Evolutionary conservation across 2,888 invertebrate genomes (phyloP), one percentile per base, ranked within the genome.

Genomic region (Caenorhabditis japonica): DNA sequence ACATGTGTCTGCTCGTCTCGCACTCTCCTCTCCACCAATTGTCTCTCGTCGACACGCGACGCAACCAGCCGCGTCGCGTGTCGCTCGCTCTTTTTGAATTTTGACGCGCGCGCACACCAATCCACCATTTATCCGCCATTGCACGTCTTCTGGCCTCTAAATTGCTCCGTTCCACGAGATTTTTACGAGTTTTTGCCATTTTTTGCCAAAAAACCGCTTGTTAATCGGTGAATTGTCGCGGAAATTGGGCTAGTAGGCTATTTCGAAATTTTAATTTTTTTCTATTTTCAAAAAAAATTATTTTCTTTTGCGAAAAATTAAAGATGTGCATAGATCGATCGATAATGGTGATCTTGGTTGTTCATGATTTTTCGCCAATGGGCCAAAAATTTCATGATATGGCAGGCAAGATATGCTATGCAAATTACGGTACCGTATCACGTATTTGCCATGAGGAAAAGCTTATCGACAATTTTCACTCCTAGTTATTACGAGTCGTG

Each of bases 31-130:
- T 2, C 23, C 30, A 3, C 27, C 1, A 19, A 33, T 15, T n/a
- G 46, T 47, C 47, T 55, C 49, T 64, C 46, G 33, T 19, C 43
- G 17, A 47, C 47, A n/a, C 58, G 39, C 64, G 47, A 33, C 55
- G 46, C 64, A 23, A 23, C 21, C 64, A 5, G 38, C 1, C 23
- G 64, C 64, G 64, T 55, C 55, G 55, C 64, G 64, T 15, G 49
- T 49, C 49, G 21, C 13, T 33, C n/a, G n/a, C n/a, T 27, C 19
- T 44, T 56, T 61, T 61, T 61, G 36, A 61, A 61, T 34, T n/a
- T 27, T 33, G 5, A 36, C 15, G 8, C 60, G 52, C 52, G 43
- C 52, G 25, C 58, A 15, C 13, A 23, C 53, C 4, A 7, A 19
- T 13, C n/a, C 21, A 25, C 38, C n/a, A 61, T 34, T n/a, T 27